Conservation (phyloP, 2,888 invertebrate genomes). For the Argyresthia goedartella region DNA sequence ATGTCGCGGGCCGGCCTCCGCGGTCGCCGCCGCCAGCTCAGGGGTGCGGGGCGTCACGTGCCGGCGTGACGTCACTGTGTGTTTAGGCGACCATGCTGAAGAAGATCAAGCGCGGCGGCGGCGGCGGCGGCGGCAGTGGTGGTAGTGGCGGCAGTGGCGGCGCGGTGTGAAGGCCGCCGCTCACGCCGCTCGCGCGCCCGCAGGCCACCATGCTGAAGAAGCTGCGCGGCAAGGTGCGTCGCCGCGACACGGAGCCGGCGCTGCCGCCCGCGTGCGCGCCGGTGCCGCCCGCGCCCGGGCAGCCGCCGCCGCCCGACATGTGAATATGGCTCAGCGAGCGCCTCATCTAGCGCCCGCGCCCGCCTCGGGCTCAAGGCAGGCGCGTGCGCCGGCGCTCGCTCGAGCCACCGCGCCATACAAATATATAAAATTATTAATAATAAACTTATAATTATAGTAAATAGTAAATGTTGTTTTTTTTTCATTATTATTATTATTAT, state of each 20-base stretch:
- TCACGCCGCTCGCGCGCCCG: slow-evolving; percentile 27
- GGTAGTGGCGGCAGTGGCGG: too few relatives aligned
- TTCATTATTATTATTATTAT: too few relatives aligned
- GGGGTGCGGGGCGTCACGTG: slow-evolving; percentile 3
- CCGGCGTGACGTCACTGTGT: slow-evolving; percentile 5
- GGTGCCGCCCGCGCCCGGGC: slow-evolving; percentile 47
- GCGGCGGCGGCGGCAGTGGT: slow-evolving; percentile 72
- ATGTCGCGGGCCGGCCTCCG: background rate
- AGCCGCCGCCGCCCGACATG: slow-evolving; percentile 63
- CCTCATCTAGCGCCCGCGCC: slow-evolving; percentile 72
- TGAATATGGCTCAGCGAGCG: slow-evolving; percentile 82
- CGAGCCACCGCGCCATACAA: slow-evolving; percentile 1
- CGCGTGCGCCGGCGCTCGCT: slow-evolving; percentile 45
- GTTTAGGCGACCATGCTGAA: slow-evolving; percentile 99
- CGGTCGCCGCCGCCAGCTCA: background rate
- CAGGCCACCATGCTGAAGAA: slow-evolving; percentile 99
- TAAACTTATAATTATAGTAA: background rate
- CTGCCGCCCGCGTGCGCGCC: slow-evolving; percentile 66
- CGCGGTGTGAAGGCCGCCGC: too few relatives aligned
- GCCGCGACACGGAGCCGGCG: slow-evolving; percentile 92
- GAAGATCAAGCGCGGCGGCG: slow-evolving; percentile 96
- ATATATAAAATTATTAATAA: background rate
- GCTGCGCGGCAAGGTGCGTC: slow-evolving; percentile 95
- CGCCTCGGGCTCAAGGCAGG: slow-evolving; percentile 59
- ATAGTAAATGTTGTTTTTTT: background rate